Base-by-base conservation (phyloP, 1,140 invertebrate genomes). In the Drosophila punjabiensis region DNA sequence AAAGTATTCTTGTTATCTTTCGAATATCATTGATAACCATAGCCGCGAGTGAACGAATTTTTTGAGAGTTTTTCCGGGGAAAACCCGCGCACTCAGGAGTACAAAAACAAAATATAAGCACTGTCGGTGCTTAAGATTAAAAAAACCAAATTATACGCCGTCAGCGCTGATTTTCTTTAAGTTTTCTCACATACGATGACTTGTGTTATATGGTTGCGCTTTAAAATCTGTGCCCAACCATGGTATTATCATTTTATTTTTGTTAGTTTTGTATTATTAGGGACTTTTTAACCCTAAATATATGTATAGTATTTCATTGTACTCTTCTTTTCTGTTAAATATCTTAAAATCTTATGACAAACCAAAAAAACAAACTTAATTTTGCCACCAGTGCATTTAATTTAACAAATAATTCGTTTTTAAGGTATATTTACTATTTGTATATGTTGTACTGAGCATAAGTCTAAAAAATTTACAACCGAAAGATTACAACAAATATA, bases 351-450 rank as follows among this genome's bases (percentile, higher is more conserved):
- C 30, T 39, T 69, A 32, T 53, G 48, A 45, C 63, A 55, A 43
- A 24, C 30, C 50, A 53, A 53, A 60, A 41, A 39, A n/a, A 30
- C 9, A 30, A 32, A 20, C 63, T 37, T 39, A 20, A 68, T 56
- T 56, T 71, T 56, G 39, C 64, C 64, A 68, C 50, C 50, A 47
- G 68, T 69, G 48, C 50, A 73, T 37, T 74, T 73, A 73, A 39
- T 28, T 41, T 45, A 37, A 35, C 18, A 16, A 43, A 30, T 52
- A 28, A 30, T 30, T 43, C 14, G 30, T 43, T 53, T 37, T 64
- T 64, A 71, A 65, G 45, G n/a, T 79, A 79, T 63, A 56, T 79
- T 73, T 79, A 79, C 58, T 79, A 47, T 37, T 56, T 79, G 68
- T 69, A 35, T 74, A 43, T 73, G 55, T 74, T 67, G 41, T 60